A percentile compares a stretch with the other conserved stretches of the same genome.
Conservation (phyloP, 2,797 vertebrate genomes). For the Chelmon rostratus region DNA sequence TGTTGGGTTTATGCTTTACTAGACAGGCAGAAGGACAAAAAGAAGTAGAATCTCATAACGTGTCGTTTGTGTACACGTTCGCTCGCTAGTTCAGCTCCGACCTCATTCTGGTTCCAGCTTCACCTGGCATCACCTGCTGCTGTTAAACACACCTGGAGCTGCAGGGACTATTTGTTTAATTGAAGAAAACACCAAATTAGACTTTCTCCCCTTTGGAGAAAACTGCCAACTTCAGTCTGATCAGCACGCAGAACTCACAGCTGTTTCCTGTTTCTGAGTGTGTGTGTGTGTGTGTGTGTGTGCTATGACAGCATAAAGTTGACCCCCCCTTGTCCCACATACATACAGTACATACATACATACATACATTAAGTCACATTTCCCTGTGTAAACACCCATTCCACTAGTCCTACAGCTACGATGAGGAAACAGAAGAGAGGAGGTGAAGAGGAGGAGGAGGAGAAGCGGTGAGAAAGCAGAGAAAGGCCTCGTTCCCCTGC, state of each 20-base stretch:
- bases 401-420: slow-evolving; percentile 71
- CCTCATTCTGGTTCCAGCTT: neutral
- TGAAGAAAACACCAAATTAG: slow-evolving; percentile 1
- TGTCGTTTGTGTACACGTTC: neutral
- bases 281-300: slow-evolving; percentile 34
- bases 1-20: neutral
- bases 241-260: neutral
- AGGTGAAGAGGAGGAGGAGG: slow-evolving; percentile 23
- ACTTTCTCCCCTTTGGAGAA: slow-evolving; percentile 19
- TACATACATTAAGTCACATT: slow-evolving; percentile 63
- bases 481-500: slow-evolving; percentile 64
- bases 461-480: slow-evolving; percentile 60
- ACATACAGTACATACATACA: slow-evolving; percentile 60
- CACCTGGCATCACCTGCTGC: no score
- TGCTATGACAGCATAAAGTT: slow-evolving; percentile 72
- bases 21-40: no score
- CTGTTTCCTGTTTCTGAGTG: slow-evolving; percentile 19
- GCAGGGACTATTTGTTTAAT: neutral
- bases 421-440: slow-evolving; percentile 65
- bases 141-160: neutral
- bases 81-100: neutral
- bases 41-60: neutral
- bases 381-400: slow-evolving; percentile 76
- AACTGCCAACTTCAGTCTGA: slow-evolving; percentile 40
- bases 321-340: slow-evolving; percentile 52